phyloP scores from a whole-genome alignment of 1,140 invertebrate genomes.

The Drosophila pandora region DNA sequence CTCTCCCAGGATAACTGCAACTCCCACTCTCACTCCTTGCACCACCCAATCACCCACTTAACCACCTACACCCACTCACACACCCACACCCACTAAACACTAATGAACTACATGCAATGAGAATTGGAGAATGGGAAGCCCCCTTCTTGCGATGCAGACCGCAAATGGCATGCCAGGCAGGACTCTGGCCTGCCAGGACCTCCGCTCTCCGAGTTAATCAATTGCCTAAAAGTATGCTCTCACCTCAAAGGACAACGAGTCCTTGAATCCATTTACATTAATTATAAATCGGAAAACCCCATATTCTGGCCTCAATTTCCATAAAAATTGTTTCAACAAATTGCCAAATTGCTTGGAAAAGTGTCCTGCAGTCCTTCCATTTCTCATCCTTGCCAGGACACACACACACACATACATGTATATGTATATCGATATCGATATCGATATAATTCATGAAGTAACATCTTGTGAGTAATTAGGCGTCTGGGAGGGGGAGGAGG shows the following conservation, averaged over 20 bases:
- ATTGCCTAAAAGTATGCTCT: no score
- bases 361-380: no score
- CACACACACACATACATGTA: no score
- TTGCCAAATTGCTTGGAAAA: slow-evolving; percentile 52
- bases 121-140: not conserved
- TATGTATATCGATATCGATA: not conserved
- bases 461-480: slow-evolving; percentile 55
- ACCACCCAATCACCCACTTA: not conserved
- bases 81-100: slow-evolving; percentile 51
- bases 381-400: no score
- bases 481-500: slow-evolving; percentile 22
- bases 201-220: no score
- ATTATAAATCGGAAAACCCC: not conserved
- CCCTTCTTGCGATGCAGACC: slow-evolving; percentile 20
- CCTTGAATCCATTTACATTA: not conserved
- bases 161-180: slow-evolving; percentile 29
- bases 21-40: not conserved
- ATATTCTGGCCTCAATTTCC: slow-evolving; percentile 3
- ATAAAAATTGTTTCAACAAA: slow-evolving; percentile 23
- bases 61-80: slow-evolving; percentile 12
- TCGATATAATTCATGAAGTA: slow-evolving; percentile 46
- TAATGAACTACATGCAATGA: slow-evolving; percentile 53
- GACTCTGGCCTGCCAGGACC: no score
- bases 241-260: no score
- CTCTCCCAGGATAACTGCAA: not conserved